Base-by-base conservation (phyloP, 2,888 invertebrate genomes). In the Drosophila nr. perissopoda region DNA sequence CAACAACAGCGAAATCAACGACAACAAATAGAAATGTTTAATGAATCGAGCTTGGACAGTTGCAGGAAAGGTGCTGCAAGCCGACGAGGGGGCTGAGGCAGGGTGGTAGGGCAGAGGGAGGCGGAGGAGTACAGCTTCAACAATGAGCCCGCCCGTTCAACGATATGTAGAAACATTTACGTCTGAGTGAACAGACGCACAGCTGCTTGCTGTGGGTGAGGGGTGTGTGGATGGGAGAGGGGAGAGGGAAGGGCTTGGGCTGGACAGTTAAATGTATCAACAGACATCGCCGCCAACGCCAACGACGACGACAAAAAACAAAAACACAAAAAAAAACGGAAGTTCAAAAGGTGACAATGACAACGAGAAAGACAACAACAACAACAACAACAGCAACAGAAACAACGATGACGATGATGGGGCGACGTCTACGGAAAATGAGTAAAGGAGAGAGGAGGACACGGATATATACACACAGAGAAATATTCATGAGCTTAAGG, bases 341-440 rank as follows among this genome's bases (percentile, higher is more conserved):
- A 87, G 89, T 87, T 87, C 82, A 87, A 87, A 89, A 87, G 87
- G 87, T 87, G 87, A 87, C 89, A 83, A 87, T 69, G 61, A 73
- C 74, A 64, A 38, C 56, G 40, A 29, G 29, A 56, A 67, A 66
- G 68, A 63, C 53, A 61, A 57, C 59, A 51, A 54, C 53, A n/a
- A 16, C 29, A 48, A 56, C 31, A 11, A n/a, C 18, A 51, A 51
- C 18, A 18, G 16, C 21, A 31, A 11, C n/a, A 21, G 2, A 5
- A 42, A 52, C n/a, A 18, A 48, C 6, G 21, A 49, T 6, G 53
- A 33, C n/a, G 49, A 48, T 34, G 38, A 25, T 27, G 27, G 34
- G 45, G 49, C 40, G 57, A 69, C 29, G 58, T 54, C 53, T 57
- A 40, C 34, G 38, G 38, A 48, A 56, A 42, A 53, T n/a, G 60